A percentile compares a stretch with the other conserved stretches of the same genome.
Conservation (phyloP, 2,888 invertebrate species). For the Tinea trinotella region DNA sequence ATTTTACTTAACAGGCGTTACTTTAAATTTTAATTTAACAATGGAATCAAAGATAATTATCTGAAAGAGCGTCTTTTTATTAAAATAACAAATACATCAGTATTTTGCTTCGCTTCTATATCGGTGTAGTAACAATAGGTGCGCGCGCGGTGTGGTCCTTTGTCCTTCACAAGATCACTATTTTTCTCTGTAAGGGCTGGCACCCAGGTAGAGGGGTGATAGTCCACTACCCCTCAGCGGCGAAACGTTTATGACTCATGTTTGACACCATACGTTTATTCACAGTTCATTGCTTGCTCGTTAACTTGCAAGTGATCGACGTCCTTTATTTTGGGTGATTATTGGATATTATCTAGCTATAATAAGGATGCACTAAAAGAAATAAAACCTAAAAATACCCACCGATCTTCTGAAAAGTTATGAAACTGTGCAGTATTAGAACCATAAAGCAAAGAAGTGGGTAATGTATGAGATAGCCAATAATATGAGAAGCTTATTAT, state of each 20-base stretch:
- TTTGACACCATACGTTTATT: background rate
- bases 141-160: slow-evolving; percentile 25
- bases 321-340: too few species aligned
- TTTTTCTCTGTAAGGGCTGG: slow-evolving; percentile 19
- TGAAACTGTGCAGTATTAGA: background rate
- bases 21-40: too few species aligned
- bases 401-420: too few species aligned
- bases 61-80: background rate
- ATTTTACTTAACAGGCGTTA: too few species aligned
- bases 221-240: background rate
- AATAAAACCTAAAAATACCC: too few species aligned
- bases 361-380: too few species aligned
- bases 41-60: too few species aligned
- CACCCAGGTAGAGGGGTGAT: slow-evolving; percentile 24
- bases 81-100: slow-evolving; percentile 18
- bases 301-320: too few species aligned
- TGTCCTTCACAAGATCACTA: slow-evolving; percentile 23
- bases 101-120: slow-evolving; percentile 11
- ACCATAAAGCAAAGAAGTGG: background rate
- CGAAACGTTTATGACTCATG: slow-evolving; percentile 18
- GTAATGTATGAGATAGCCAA: background rate
- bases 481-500: background rate
- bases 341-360: too few species aligned
- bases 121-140: slow-evolving; percentile 7
- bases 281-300: background rate